Evolutionary conservation across 2,797 vertebrate genomes (phyloP).

Genomic region (Podargus strigoides): DNA sequence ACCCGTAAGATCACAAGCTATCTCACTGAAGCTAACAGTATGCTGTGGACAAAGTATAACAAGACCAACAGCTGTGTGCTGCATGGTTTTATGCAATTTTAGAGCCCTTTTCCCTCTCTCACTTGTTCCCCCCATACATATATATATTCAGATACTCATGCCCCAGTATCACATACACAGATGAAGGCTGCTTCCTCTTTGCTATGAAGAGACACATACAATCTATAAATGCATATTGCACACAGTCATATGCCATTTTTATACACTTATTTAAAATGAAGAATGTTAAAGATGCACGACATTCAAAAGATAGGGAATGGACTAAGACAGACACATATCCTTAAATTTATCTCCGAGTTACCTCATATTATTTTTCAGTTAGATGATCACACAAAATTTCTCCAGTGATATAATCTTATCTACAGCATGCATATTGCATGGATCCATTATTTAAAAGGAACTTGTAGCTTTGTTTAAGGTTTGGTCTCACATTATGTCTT

Average conservation of each 20-base stretch:
- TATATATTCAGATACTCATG: not conserved
- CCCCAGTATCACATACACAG: not conserved
- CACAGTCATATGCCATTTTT: not conserved
- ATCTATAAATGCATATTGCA: not conserved
- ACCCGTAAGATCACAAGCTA: not conserved
- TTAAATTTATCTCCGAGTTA: not conserved
- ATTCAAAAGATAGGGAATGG: not conserved
- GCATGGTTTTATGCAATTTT: not conserved
- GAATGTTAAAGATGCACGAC: not conserved
- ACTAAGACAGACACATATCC: not conserved
- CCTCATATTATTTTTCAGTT: not conserved
- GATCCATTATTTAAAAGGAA: not conserved
- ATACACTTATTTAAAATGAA: not conserved
- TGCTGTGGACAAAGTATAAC: not conserved
- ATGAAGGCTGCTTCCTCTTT: not conserved
- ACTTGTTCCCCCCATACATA: not conserved
- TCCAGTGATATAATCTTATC: not conserved
- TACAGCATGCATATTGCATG: not conserved
- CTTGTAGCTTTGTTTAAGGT: not conserved
- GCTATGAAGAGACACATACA: not conserved
- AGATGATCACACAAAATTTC: not conserved
- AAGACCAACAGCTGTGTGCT: not conserved
- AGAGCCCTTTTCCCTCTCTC: not conserved
- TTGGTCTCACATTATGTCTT: not conserved
- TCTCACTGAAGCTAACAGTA: not conserved